Conservation (phyloP, 2,888 invertebrate species). For the Pharmacophagus antenor region DNA sequence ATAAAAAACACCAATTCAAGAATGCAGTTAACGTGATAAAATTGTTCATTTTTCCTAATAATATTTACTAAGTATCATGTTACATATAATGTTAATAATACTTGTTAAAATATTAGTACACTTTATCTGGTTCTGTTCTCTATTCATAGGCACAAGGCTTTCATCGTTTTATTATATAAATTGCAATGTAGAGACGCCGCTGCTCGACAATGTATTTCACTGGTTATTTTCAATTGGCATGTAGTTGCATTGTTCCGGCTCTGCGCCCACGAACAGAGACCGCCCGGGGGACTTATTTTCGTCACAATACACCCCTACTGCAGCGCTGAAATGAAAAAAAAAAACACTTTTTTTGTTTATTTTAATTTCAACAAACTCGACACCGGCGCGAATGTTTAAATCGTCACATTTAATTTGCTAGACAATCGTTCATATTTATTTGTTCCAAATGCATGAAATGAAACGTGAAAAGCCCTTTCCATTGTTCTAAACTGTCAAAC, state of each 20-base stretch:
- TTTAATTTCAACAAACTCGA: conserved; percentile 25
- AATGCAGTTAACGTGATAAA: no score
- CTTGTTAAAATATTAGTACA: no score
- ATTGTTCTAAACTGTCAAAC: neutral
- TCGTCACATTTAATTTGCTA: conserved; percentile 15
- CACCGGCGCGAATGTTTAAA: conserved; percentile 11
- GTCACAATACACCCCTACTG: conserved; percentile 23
- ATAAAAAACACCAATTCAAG: no score
- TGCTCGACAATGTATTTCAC: conserved; percentile 1
- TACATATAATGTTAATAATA: no score
- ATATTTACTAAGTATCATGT: no score
- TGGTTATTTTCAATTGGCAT: conserved; percentile 28
- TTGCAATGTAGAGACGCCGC: neutral
- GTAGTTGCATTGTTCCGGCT: conserved; percentile 25
- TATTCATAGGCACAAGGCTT: neutral
- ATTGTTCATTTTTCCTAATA: no score
- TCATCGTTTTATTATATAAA: neutral
- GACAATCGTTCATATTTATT: neutral
- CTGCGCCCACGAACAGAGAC: conserved; percentile 15
- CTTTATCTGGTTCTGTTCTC: no score
- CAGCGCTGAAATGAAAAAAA: conserved; percentile 17
- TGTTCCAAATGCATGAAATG: neutral
- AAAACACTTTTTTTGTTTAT: no score
- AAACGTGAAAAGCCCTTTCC: neutral
- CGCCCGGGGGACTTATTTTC: conserved; percentile 28